Conservation (phyloP, 2,113 vertebrate genomes). For the Sander vitreus region DNA sequence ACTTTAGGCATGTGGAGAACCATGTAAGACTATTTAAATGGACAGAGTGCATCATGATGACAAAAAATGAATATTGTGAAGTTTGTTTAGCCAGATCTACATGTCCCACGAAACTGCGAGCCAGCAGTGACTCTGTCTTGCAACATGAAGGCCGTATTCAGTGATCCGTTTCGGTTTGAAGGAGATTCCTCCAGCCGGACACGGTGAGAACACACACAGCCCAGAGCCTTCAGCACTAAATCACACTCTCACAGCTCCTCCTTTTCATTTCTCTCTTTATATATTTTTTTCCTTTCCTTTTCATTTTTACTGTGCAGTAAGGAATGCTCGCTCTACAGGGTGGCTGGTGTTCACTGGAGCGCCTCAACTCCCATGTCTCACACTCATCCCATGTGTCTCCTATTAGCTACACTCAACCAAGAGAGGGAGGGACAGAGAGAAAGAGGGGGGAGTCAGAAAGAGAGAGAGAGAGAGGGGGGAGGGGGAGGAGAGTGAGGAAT, state of each 20-base stretch:
- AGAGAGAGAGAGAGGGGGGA: slow-evolving; percentile 25
- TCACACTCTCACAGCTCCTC: slow-evolving; percentile 70
- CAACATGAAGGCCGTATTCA: slow-evolving; percentile 45
- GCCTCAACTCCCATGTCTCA: slow-evolving; percentile 78
- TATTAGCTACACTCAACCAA: slow-evolving; percentile 83
- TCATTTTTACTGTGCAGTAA: slow-evolving; percentile 68
- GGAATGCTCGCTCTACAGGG: slow-evolving; percentile 76
- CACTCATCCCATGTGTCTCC: slow-evolving; percentile 85
- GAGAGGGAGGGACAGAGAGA: slow-evolving; percentile 50
- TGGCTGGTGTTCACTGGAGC: slow-evolving; percentile 80
- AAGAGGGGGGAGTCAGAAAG: slow-evolving; percentile 26
- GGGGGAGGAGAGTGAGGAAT: slow-evolving; percentile 71
- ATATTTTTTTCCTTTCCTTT: slow-evolving; percentile 33
- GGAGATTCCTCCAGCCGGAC: slow-evolving; percentile 69
- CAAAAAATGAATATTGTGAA: slow-evolving; percentile 6
- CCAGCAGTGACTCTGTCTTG: slow-evolving; percentile 35
- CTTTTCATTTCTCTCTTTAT: slow-evolving; percentile 43
- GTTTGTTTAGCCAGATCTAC: slow-evolving; percentile 36
- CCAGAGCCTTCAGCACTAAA: slow-evolving; percentile 71
- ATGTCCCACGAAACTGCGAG: neutral
- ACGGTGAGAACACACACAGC: slow-evolving; percentile 63
- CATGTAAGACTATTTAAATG: neutral
- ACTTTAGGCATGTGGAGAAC: slow-evolving; percentile 7
- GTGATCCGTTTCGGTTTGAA: slow-evolving; percentile 66
- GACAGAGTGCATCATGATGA: neutral